Percentiles rank a stretch among this genome's conserved stretches.
phyloP scores from a whole-genome alignment of 2,888 invertebrate species.

The Sycophila texana region DNA sequence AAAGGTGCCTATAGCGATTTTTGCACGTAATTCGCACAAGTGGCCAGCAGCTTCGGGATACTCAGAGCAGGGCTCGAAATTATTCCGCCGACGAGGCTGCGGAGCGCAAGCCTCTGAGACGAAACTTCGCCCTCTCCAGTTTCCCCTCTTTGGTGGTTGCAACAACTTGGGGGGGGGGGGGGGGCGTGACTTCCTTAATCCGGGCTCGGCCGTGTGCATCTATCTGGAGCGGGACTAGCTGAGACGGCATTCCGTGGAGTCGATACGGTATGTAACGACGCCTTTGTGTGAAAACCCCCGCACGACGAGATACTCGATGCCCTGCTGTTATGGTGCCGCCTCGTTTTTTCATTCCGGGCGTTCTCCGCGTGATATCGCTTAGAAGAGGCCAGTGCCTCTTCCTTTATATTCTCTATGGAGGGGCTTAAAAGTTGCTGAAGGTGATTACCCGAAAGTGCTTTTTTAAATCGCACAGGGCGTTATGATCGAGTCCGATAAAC shows the following conservation, averaged over 20 bases:
- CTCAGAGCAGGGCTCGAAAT: conserved; percentile 26
- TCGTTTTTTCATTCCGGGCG: too few relatives aligned
- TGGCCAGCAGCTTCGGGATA: conserved; percentile 6
- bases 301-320: too few relatives aligned
- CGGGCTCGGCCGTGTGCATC: neutral
- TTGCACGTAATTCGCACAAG: neutral
- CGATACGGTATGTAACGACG: neutral
- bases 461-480: too few relatives aligned
- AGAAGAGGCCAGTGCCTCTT: neutral
- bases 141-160: neutral
- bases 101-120: neutral
- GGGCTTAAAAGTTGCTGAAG: too few relatives aligned
- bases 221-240: neutral
- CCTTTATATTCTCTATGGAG: neutral
- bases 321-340: too few relatives aligned
- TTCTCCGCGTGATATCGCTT: neutral
- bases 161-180: too few relatives aligned
- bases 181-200: neutral
- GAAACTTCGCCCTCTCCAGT: conserved; percentile 17
- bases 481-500: too few relatives aligned
- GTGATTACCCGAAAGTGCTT: too few relatives aligned
- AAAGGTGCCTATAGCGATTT: neutral
- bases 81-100: conserved; percentile 12
- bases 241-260: neutral
- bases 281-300: too few relatives aligned